Percentiles rank a stretch among this genome's conserved stretches.
Evolutionary conservation across 2,113 vertebrate genomes (phyloP).

Genomic region (Lampris incognitus): DNA sequence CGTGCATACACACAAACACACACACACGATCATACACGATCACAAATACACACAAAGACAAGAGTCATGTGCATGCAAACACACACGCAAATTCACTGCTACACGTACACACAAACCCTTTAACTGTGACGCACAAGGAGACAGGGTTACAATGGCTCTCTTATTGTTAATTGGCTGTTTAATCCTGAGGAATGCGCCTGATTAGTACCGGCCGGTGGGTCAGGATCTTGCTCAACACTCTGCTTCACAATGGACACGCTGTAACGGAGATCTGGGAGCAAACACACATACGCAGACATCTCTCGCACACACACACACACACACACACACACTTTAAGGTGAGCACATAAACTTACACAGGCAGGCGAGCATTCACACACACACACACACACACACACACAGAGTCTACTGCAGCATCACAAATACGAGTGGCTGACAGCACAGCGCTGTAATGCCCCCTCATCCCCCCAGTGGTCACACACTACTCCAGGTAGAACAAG

Average conservation of each 20-base stretch:
- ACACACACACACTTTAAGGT: constrained; percentile 28
- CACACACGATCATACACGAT: constrained; percentile 3
- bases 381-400: constrained; percentile 31
- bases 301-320: constrained; percentile 20
- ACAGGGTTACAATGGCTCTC: constrained; percentile 80
- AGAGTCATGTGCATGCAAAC: neutral
- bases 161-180: constrained; percentile 85
- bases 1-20: constrained; percentile 16
- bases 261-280: constrained; percentile 67
- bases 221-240: constrained; percentile 81
- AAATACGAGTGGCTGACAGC: constrained; percentile 21
- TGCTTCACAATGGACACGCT: constrained; percentile 76
- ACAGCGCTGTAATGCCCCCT: constrained; percentile 11
- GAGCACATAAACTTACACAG: constrained; percentile 13
- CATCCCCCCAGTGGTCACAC: constrained; percentile 9
- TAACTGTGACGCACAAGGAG: constrained; percentile 77
- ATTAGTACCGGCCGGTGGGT: constrained; percentile 75
- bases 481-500: constrained; percentile 1
- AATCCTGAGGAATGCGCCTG: constrained; percentile 85
- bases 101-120: constrained; percentile 57
- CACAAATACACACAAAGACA: constrained; percentile 11
- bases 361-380: constrained; percentile 13
- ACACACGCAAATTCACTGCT: constrained; percentile 12
- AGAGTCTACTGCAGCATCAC: neutral
- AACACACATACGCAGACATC: constrained; percentile 24